Percentiles rank a stretch among this genome's conserved stretches.
These are phyloP conservation scores for Oryzias sinensis DNA, from an alignment of 2,797 vertebrate genomes.

Conservation along the genomic window DNA sequence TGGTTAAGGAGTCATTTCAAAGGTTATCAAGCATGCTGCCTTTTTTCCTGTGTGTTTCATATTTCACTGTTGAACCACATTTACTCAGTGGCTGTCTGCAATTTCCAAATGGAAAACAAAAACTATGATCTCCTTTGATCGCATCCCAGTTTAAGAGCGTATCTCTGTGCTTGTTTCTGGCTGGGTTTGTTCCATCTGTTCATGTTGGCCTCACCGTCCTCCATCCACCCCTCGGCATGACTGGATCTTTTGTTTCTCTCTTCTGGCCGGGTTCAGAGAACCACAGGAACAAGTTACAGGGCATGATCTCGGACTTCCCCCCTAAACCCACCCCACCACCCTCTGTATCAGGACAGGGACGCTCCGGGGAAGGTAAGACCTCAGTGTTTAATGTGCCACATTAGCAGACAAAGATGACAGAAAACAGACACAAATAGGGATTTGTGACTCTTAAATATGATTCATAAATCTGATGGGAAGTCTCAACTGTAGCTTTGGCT, in stretches of 20 bases:
- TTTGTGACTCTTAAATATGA: background rate
- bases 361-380: constrained; percentile 83
- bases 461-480: background rate
- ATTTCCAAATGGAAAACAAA: constrained; percentile 23
- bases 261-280: constrained; percentile 79
- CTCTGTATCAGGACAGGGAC: constrained; percentile 79
- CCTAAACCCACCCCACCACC: constrained; percentile 80
- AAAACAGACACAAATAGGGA: background rate
- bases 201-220: constrained; percentile 31
- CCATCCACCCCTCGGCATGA: constrained; percentile 60
- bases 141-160: constrained; percentile 28
- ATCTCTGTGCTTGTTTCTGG: constrained; percentile 30
- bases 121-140: constrained; percentile 11
- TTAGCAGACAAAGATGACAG: background rate
- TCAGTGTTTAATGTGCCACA: background rate
- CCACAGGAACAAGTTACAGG: constrained; percentile 87
- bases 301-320: constrained; percentile 87
- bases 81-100: constrained; percentile 24
- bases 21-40: constrained; percentile 61
- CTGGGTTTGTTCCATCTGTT: constrained; percentile 33
- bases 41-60: constrained; percentile 30
- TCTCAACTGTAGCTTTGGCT: constrained; percentile 7
- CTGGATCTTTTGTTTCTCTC: constrained; percentile 70
- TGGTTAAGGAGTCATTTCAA: constrained; percentile 39
- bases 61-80: constrained; percentile 51